Evolutionary conservation across 2,113 vertebrate species (phyloP).

Genomic region (Hylia prasina): DNA sequence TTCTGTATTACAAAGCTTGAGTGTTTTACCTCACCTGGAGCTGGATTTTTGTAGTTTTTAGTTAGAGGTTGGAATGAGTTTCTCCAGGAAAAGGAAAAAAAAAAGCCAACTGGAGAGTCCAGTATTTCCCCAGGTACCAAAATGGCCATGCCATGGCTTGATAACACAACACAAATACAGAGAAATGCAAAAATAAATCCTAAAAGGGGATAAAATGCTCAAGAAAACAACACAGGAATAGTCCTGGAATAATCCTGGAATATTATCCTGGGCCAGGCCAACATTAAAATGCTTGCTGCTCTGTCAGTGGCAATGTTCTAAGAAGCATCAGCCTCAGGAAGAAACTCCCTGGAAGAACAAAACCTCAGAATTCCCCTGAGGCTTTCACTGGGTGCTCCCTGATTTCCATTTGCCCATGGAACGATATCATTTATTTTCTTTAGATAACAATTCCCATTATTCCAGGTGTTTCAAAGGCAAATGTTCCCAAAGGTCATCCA

Average conservation of each 20-base stretch:
- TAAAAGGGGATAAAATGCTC: not conserved
- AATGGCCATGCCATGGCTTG: not conserved
- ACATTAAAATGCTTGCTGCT: not conserved
- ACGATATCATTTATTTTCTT: fast-evolving
- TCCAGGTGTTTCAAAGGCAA: not conserved
- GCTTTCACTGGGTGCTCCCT: not conserved
- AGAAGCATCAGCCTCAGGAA: not conserved
- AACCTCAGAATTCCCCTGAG: not conserved
- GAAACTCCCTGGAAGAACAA: fast-evolving
- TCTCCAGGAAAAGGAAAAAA: not conserved
- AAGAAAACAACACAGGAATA: not conserved
- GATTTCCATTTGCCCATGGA: not conserved
- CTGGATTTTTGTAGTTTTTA: not conserved
- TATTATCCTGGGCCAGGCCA: not conserved
- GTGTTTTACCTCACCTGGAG: not conserved
- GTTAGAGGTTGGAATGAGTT: not conserved
- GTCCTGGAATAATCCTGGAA: not conserved
- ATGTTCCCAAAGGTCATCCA: not conserved
- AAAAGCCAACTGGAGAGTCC: not conserved
- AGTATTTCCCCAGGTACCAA: not conserved
- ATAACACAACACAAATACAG: not conserved
- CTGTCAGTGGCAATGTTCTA: not conserved
- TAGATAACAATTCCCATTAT: not conserved
- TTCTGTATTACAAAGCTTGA: not conserved
- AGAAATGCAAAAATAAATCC: not conserved